Evolutionary conservation across 1,140 invertebrate species (phyloP), one percentile per base, ranked within the genome.

Genomic region (Penaeus vannamei): DNA sequence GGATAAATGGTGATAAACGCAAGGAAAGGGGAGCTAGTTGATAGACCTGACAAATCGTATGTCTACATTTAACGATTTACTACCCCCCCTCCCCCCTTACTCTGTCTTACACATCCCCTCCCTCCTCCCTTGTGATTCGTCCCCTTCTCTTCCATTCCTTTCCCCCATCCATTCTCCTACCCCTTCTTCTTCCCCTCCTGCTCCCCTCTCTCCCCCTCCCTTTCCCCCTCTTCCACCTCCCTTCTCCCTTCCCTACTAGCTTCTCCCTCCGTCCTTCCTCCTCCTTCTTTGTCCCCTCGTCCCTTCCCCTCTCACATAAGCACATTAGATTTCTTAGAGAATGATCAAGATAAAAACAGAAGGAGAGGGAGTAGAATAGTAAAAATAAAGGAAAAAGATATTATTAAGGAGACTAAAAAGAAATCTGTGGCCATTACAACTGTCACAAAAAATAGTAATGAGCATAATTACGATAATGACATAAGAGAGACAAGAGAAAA

Each of bases 31-130:
- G 46, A 53, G 46, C 14, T 53, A 53, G 46, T 53, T 53, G 46
- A 53, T 10, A 14, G 46, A 53, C 46, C 69, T 76, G 69, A 76
- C 69, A 76, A 76, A 76, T 76, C 69, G 69, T 36, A 29, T n/a
- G 36, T 29, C 36, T 76, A 76, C 69, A 76, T 76, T 76, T 76
- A 76, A 36, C 36, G 69, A 29, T 26, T 76, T 76, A 29, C 29
- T 20, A n/a, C 69, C 69, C 26, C 69, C 36, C 26, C 8, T 3
- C 69, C 69, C 22, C 69, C 69, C 26, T 26, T n/a, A n/a, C 23
- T 72, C 23, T 2, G 2, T n/a, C 23, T 17, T 32, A n/a, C 36
- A 36, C 36, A 0, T 2, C 23, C 66, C 8, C 23, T 1, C 23
- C 36, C 23, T 2, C 23, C 66, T n/a, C 23, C 19, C 23, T 23